Evolutionary conservation across 2,888 invertebrate genomes (phyloP).

Genomic region (Crepidodera aurea): DNA sequence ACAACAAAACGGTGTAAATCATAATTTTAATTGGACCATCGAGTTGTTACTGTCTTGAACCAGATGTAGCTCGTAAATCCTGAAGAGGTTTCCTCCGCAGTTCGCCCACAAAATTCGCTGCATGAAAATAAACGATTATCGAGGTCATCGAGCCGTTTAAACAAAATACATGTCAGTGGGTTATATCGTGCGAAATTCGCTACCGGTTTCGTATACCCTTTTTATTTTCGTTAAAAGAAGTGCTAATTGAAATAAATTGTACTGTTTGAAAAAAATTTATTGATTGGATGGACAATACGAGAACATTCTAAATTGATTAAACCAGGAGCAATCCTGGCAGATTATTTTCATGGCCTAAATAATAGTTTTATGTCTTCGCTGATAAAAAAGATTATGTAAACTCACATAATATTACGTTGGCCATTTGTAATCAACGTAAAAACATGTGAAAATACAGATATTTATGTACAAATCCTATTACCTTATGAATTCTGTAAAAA

Average conservation of each 20-base stretch:
- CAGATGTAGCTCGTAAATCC: not conserved
- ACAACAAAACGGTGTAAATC: conserved; percentile 2
- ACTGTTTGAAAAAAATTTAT: not conserved
- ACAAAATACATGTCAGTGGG: conserved; percentile 10
- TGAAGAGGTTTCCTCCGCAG: not conserved
- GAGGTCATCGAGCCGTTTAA: conserved; percentile 6
- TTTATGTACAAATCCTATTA: no score
- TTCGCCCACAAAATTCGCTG: conserved; percentile 3
- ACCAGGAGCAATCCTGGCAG: no score
- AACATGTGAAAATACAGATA: no score
- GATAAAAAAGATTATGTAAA: no score
- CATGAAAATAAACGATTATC: not conserved
- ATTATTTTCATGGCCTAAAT: no score
- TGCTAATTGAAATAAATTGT: conserved; percentile 1
- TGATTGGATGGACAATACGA: not conserved
- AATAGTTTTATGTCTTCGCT: no score
- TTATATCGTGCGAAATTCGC: conserved; percentile 10
- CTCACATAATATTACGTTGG: no score
- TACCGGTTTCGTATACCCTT: conserved; percentile 3
- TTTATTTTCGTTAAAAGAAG: conserved; percentile 4
- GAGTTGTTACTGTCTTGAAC: not conserved
- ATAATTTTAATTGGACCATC: conserved; percentile 6
- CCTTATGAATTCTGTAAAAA: no score
- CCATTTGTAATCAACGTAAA: no score
- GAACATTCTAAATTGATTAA: no score